Conservation (phyloP, 2,888 invertebrate genomes). For the Agrotis clavis region DNA sequence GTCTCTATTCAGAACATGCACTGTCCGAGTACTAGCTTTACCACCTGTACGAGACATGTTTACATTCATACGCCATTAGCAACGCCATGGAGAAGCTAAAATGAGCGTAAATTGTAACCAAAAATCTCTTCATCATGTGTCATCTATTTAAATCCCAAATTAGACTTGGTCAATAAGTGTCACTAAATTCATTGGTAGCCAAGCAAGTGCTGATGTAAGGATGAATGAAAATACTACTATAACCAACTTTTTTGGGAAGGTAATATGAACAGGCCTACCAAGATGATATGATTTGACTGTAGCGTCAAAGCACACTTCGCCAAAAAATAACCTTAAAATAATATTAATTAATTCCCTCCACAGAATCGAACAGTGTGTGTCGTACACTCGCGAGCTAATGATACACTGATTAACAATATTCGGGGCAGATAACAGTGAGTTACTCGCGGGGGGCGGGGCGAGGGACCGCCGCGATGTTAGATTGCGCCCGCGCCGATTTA, state of each 20-base stretch:
- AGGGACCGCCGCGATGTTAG: conserved; percentile 83
- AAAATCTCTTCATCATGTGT: conserved; percentile 19
- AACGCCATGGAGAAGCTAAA: no score
- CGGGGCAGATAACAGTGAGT: conserved; percentile 89
- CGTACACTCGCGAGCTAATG: conserved; percentile 82
- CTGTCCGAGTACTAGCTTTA: no score
- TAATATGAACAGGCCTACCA: neutral
- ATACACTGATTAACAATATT: conserved; percentile 91
- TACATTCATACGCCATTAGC: neutral
- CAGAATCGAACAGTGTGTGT: conserved; percentile 74
- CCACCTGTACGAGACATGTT: neutral
- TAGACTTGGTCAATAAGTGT: conserved; percentile 9
- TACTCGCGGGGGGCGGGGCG: conserved; percentile 85
- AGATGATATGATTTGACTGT: neutral
- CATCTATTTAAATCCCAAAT: conserved; percentile 1
- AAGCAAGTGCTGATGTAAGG: neutral
- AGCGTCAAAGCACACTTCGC: rapidly evolving
- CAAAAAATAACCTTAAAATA: neutral
- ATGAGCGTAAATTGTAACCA: neutral
- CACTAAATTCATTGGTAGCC: conserved; percentile 3
- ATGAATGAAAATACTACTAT: no score
- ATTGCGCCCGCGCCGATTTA: conserved; percentile 87
- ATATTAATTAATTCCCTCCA: conserved; percentile 38
- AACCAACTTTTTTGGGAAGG: neutral
- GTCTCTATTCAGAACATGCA: neutral